Evolutionary conservation across 2,888 invertebrate genomes (phyloP).

Genomic region (Heteromurus nitidus): DNA sequence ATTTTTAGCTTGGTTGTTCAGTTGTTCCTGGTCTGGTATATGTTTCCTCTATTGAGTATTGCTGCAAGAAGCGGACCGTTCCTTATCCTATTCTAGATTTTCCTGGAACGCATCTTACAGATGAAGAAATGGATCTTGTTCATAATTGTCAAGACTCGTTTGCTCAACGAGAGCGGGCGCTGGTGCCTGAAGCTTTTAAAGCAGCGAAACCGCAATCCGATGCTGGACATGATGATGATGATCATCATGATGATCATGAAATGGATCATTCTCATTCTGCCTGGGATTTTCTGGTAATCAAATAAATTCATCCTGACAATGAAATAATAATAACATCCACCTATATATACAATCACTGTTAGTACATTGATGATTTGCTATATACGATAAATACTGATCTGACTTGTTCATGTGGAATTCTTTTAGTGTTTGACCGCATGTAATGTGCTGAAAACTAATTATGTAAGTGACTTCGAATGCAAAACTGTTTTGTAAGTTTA

Average conservation of each 20-base stretch:
- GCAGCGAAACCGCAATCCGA: conserved; percentile 12
- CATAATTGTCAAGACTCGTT: conserved; percentile 31
- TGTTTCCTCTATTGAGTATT: conserved; percentile 16
- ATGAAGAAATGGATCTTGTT: not conserved
- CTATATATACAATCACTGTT: not conserved
- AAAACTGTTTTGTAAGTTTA: too few relatives aligned
- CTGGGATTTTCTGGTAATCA: conserved; percentile 21
- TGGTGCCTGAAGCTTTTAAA: conserved; percentile 22
- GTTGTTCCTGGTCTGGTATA: conserved; percentile 25
- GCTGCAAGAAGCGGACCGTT: conserved; percentile 48
- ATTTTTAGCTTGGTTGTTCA: conserved; percentile 46
- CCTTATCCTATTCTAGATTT: conserved; percentile 29
- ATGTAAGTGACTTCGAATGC: conserved; percentile 22
- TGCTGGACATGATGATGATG: conserved; percentile 23
- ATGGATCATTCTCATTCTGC: conserved; percentile 33
- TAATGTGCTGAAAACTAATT: conserved; percentile 24
- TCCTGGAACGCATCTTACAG: conserved; percentile 3
- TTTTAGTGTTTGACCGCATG: conserved; percentile 36
- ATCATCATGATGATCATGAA: conserved; percentile 13
- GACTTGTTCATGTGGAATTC: not conserved
- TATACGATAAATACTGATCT: not conserved
- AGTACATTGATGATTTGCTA: not conserved
- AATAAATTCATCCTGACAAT: not conserved
- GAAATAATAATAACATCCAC: too few relatives aligned
- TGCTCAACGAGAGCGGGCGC: conserved; percentile 16